Conservation (phyloP, 1,140 invertebrate species). For the Mactra quadrangularis region DNA sequence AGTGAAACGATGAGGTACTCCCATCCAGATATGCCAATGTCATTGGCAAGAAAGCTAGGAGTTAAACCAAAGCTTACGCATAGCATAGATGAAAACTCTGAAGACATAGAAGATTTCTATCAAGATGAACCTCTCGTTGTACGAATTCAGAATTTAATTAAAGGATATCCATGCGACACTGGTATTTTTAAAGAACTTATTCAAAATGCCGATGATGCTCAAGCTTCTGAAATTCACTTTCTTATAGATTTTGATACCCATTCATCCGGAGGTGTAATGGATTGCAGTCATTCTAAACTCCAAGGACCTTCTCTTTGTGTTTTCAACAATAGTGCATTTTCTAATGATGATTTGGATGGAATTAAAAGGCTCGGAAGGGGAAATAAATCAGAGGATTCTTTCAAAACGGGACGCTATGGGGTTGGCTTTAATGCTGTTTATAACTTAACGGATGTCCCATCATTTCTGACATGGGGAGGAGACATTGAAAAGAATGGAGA, state of each 20-base stretch:
- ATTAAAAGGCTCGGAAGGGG: constrained; percentile 79
- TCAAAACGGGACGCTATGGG: constrained; percentile 80
- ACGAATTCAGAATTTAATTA: constrained; percentile 75
- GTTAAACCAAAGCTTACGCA: constrained; percentile 69
- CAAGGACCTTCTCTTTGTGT: constrained; percentile 81
- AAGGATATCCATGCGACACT: constrained; percentile 75
- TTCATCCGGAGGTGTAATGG: constrained; percentile 64
- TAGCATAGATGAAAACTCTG: constrained; percentile 43
- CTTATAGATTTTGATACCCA: constrained; percentile 75
- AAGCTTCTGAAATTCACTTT: constrained; percentile 79
- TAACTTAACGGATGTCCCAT: constrained; percentile 81
- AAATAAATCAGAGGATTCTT: constrained; percentile 72
- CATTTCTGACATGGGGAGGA: constrained; percentile 75
- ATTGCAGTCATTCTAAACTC: constrained; percentile 68
- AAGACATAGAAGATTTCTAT: constrained; percentile 67
- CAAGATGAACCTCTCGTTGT: constrained; percentile 77
- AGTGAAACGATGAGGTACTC: constrained; percentile 66
- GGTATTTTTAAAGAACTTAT: constrained; percentile 78
- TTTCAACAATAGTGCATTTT: constrained; percentile 79
- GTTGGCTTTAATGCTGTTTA: constrained; percentile 83
- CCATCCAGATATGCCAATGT: constrained; percentile 60
- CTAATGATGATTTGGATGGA: constrained; percentile 76
- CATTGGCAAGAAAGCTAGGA: constrained; percentile 66
- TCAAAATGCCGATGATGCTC: constrained; percentile 84
- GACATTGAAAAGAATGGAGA: constrained; percentile 59